A percentile compares a stretch with the other conserved stretches of the same genome.
Evolutionary conservation across 1,140 invertebrate species (phyloP).

Genomic region (Panonychus citri): DNA sequence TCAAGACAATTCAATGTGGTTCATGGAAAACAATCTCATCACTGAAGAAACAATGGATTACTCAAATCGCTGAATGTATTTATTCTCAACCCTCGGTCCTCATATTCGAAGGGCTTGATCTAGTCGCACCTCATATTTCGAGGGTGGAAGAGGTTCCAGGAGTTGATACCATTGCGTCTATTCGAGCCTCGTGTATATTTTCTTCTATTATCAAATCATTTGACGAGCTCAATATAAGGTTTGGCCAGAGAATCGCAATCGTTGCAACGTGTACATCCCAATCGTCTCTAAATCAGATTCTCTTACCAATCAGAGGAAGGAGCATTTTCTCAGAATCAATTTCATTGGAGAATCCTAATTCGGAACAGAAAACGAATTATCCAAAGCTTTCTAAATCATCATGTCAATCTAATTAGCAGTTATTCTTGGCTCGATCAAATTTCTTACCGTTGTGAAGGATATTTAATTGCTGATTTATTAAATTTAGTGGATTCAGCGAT

Average conservation of each 20-base stretch:
- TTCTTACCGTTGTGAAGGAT: conserved; percentile 34
- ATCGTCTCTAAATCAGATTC: conserved; percentile 32
- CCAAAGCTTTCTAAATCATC: conserved; percentile 29
- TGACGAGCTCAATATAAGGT: conserved; percentile 27
- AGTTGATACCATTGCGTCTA: conserved; percentile 20
- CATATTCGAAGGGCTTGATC: conserved; percentile 50
- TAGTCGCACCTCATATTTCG: conserved; percentile 23
- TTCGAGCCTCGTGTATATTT: conserved; percentile 18
- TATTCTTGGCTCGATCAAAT: conserved; percentile 12
- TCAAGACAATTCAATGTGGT: conserved; percentile 25
- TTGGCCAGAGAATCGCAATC: conserved; percentile 30
- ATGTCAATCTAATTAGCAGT: conserved; percentile 16
- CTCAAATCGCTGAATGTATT: conserved; percentile 35
- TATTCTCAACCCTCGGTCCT: conserved; percentile 45
- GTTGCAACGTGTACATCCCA: conserved; percentile 34
- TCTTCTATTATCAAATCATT: conserved; percentile 30
- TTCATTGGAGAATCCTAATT: conserved; percentile 27
- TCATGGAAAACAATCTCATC: conserved; percentile 41
- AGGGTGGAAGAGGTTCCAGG: conserved; percentile 22
- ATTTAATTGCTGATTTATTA: conserved; percentile 38
- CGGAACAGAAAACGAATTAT: conserved; percentile 32
- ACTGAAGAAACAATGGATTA: conserved; percentile 38
- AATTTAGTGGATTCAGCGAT: conserved; percentile 21
- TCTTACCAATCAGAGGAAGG: conserved; percentile 33
- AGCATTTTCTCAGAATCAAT: conserved; percentile 39